Conservation (phyloP, 2,113 vertebrate species). For the Triplophysa rosa region DNA sequence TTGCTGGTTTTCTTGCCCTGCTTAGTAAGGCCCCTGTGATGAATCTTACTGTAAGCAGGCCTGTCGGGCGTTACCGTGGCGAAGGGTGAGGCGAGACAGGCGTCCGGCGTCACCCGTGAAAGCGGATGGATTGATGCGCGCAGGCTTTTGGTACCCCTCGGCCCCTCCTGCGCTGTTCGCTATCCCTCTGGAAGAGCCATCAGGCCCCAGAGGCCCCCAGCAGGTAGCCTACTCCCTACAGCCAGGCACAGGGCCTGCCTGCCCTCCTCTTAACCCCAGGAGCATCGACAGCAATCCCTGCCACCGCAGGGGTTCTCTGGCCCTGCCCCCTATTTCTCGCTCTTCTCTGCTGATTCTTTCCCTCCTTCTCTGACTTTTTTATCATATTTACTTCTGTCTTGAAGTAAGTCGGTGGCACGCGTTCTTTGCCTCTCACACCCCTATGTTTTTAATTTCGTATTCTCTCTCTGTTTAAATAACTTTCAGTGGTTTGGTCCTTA, state of each 20-base stretch:
- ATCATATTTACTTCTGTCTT: slow-evolving; percentile 38
- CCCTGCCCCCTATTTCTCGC: slow-evolving; percentile 46
- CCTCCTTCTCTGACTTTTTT: slow-evolving; percentile 26
- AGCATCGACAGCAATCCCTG: slow-evolving; percentile 58
- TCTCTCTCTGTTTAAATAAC: background rate
- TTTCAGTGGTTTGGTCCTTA: background rate
- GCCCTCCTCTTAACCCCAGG: slow-evolving; percentile 61
- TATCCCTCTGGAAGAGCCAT: slow-evolving; percentile 61
- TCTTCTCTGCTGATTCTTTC: slow-evolving; percentile 35
- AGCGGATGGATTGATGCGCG: slow-evolving; percentile 42
- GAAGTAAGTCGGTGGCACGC: slow-evolving; percentile 6
- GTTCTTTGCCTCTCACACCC: slow-evolving; percentile 19
- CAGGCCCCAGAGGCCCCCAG: slow-evolving; percentile 58
- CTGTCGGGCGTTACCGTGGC: slow-evolving; percentile 44
- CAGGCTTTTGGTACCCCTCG: slow-evolving; percentile 16
- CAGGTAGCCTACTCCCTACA: slow-evolving; percentile 58
- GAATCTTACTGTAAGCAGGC: slow-evolving; percentile 46
- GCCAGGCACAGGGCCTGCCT: slow-evolving; percentile 61
- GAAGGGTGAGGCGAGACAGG: slow-evolving; percentile 21
- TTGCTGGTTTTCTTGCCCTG: slow-evolving; percentile 45
- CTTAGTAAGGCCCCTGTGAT: slow-evolving; percentile 40
- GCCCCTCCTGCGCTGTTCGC: slow-evolving; percentile 49
- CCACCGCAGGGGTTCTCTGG: slow-evolving; percentile 42
- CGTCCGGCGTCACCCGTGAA: slow-evolving; percentile 41
- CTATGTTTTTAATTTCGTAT: background rate